phyloP scores from a whole-genome alignment of 37 sponge, comb jelly and placozoan species.

The Tethya wilhelma region DNA sequence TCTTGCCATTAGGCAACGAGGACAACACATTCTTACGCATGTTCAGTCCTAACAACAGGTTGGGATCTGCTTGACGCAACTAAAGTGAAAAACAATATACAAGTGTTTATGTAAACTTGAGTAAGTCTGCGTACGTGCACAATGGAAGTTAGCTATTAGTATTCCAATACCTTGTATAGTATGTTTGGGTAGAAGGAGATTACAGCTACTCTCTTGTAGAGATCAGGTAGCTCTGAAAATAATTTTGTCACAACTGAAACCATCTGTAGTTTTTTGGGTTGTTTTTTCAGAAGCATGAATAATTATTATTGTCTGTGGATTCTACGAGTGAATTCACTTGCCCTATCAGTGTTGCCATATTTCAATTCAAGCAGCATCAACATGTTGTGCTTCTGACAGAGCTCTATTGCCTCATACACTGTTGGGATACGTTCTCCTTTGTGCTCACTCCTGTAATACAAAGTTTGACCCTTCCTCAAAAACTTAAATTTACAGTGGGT shows the following conservation, averaged over 20 bases:
- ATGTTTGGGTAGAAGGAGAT: constrained; percentile 58
- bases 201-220: constrained; percentile 34
- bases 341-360: not conserved
- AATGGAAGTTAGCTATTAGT: not conserved
- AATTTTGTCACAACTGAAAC: constrained; percentile 22
- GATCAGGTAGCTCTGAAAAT: constrained; percentile 29
- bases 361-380: constrained; percentile 65
- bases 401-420: constrained; percentile 38
- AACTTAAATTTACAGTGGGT: too few relatives aligned
- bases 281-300: too few relatives aligned
- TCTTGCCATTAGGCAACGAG: not conserved
- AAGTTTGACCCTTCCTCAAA: too few relatives aligned
- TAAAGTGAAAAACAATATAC: not conserved
- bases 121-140: not conserved
- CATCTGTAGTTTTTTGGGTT: too few relatives aligned
- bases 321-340: too few relatives aligned
- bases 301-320: too few relatives aligned
- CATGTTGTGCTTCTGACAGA: constrained; percentile 48
- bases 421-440: constrained; percentile 46
- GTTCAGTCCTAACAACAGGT: constrained; percentile 11
- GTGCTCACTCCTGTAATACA: constrained; percentile 25
- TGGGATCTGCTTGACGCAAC: constrained; percentile 15
- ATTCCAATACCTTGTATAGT: constrained; percentile 39
- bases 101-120: not conserved
- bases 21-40: not conserved